Evolutionary conservation across 2,113 vertebrate species (phyloP).

Genomic region (Brachypteracias leptosomus): DNA sequence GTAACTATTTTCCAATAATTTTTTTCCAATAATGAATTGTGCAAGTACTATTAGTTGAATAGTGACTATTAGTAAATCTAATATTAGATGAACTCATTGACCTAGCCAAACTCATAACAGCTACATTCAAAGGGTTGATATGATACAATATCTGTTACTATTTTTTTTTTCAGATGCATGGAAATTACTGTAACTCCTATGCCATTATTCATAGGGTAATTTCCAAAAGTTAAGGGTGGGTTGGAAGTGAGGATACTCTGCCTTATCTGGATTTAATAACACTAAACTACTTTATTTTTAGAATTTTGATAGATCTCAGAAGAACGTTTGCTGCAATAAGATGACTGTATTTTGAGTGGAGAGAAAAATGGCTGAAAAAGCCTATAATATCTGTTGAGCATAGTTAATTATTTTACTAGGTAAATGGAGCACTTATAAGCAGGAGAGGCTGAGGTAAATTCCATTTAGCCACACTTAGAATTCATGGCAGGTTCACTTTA

Average conservation of each 20-base stretch:
- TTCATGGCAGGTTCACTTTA: slow-evolving; percentile 44
- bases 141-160: neutral
- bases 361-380: slow-evolving; percentile 52
- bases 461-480: slow-evolving; percentile 31
- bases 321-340: neutral
- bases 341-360: slow-evolving; percentile 2
- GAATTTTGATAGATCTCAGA: neutral
- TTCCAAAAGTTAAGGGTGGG: neutral
- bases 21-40: neutral
- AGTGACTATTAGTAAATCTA: neutral
- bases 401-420: neutral
- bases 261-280: neutral
- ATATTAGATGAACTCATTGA: neutral
- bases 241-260: neutral
- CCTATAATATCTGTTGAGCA: slow-evolving; percentile 1
- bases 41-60: neutral
- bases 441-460: neutral
- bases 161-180: neutral
- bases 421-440: neutral
- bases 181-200: neutral
- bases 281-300: neutral
- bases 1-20: neutral
- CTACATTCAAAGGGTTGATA: neutral
- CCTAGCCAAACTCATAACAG: neutral
- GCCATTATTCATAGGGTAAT: neutral